These are phyloP conservation scores for Aspidapion aeneum DNA, from an alignment of 2,888 invertebrate species.

Conservation along the genomic window DNA sequence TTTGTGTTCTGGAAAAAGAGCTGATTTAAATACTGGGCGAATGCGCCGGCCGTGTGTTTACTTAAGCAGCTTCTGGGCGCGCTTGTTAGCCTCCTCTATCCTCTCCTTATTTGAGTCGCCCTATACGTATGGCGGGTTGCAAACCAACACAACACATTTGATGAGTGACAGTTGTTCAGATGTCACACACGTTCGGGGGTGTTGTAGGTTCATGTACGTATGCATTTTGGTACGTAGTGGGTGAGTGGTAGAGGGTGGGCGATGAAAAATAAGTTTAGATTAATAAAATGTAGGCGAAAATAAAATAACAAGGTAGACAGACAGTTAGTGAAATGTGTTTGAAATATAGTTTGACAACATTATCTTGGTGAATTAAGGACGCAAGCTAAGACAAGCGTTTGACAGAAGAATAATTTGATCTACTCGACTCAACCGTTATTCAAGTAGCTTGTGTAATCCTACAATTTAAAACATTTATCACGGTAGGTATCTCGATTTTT, in stretches of 20 bases:
- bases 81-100: background rate
- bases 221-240: background rate
- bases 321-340: too few species aligned
- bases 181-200: too few species aligned
- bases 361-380: too few species aligned
- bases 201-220: background rate
- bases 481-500: too few species aligned
- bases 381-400: too few species aligned
- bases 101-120: background rate
- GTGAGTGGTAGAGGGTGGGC: background rate
- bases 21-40: background rate
- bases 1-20: too few species aligned
- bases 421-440: too few species aligned
- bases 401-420: too few species aligned
- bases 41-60: background rate
- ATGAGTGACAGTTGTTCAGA: background rate
- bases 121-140: background rate
- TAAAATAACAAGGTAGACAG: too few species aligned
- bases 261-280: background rate
- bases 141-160: background rate
- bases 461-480: too few species aligned
- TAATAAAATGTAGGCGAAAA: background rate
- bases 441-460: too few species aligned
- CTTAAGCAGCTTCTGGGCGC: background rate
- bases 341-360: too few species aligned